phyloP scores from a whole-genome alignment of 2,797 vertebrate genomes.

The Anniella stebbinsi region DNA sequence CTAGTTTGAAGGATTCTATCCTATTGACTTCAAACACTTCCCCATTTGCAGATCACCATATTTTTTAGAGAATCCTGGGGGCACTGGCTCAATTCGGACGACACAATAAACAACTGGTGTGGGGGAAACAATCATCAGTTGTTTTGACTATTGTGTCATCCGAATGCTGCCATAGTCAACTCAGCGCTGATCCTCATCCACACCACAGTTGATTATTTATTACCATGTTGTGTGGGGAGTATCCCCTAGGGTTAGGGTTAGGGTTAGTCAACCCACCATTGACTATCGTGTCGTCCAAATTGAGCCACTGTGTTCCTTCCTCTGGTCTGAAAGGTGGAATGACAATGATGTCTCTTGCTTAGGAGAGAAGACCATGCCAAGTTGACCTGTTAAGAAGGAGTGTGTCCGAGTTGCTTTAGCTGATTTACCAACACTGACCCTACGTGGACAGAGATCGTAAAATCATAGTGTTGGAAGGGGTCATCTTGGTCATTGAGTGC shows the following conservation, averaged over 20 bases:
- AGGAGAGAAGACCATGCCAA: slow-evolving; percentile 41
- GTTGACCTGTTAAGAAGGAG: slow-evolving; percentile 43
- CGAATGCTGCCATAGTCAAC: no score
- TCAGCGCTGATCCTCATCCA: no score
- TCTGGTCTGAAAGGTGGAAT: slow-evolving; percentile 64
- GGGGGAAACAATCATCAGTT: no score
- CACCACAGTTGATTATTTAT: no score
- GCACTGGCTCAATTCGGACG: slow-evolving; percentile 65
- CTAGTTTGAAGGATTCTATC: slow-evolving; percentile 65
- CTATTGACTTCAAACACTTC: slow-evolving; percentile 54
- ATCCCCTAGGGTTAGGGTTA: no score
- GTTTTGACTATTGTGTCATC: no score
- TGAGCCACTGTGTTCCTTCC: slow-evolving; percentile 63
- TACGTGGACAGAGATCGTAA: not conserved
- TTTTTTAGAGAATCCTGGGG: slow-evolving; percentile 60
- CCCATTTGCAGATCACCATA: slow-evolving; percentile 61
- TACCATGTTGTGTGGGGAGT: no score
- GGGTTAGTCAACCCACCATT: no score
- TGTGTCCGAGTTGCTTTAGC: not conserved
- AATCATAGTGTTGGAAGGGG: no score
- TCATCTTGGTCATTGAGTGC: no score
- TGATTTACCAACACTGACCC: not conserved
- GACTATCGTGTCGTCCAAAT: no score
- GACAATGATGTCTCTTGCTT: slow-evolving; percentile 55
- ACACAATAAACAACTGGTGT: no score